Evolutionary conservation across 2,113 vertebrate species (phyloP).

Genomic region (Festucalex cinctus): DNA sequence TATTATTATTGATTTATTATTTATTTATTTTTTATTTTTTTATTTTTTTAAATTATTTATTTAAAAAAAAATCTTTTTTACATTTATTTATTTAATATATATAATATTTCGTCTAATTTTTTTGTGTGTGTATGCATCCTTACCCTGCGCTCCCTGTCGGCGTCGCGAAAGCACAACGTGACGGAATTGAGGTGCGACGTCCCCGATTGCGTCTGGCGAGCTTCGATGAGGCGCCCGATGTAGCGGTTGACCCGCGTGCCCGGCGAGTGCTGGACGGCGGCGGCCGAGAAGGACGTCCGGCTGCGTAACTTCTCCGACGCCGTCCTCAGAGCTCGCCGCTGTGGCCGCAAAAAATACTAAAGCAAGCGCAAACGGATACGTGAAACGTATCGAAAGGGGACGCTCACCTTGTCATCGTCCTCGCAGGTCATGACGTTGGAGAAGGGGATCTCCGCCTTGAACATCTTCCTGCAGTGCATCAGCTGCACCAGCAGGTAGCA

Average conservation of each 20-base stretch:
- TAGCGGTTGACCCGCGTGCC: conserved; percentile 93
- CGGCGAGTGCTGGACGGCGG: conserved; percentile 81
- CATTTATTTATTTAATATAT: no score
- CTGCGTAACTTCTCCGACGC: conserved; percentile 92
- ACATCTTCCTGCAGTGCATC: conserved; percentile 99
- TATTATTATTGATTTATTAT: no score
- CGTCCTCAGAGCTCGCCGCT: conserved; percentile 91
- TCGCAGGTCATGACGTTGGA: conserved; percentile 86
- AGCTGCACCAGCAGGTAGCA: conserved; percentile 96
- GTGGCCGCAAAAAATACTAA: no score
- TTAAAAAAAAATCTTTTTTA: no score
- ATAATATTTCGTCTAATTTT: background rate
- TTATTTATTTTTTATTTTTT: no score
- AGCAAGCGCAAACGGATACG: no score
- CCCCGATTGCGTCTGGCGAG: conserved; percentile 89
- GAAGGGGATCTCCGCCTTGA: conserved; percentile 89
- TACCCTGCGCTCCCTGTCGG: conserved; percentile 87
- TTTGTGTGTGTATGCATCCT: conserved; percentile 37
- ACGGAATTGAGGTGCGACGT: conserved; percentile 87
- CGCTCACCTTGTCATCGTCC: conserved; percentile 90
- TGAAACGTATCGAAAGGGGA: no score
- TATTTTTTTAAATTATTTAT: no score
- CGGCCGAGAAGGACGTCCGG: conserved; percentile 87
- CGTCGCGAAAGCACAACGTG: conserved; percentile 86
- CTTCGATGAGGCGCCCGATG: conserved; percentile 92